Conservation (phyloP, 2,797 vertebrate genomes). For the Podargus strigoides region DNA sequence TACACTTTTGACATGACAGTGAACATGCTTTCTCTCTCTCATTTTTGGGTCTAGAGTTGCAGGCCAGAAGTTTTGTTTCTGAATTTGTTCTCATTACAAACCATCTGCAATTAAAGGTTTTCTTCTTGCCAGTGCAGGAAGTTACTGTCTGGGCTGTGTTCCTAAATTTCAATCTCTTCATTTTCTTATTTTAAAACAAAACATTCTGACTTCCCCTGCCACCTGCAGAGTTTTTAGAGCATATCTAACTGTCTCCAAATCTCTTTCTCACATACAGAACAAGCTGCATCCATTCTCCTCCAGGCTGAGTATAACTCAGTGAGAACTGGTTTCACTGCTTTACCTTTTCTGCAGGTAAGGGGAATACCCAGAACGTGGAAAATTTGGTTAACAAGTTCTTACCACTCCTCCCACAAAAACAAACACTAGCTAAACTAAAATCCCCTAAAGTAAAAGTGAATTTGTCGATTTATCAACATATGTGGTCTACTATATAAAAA, state of each 20-base stretch:
- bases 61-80: background rate
- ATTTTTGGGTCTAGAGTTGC: background rate
- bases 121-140: conserved; percentile 37
- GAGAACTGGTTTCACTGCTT: conserved; percentile 14
- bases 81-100: conserved; percentile 25
- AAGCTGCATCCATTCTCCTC: background rate
- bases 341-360: conserved; percentile 15
- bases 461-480: background rate
- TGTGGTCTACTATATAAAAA: background rate
- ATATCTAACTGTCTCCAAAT: background rate
- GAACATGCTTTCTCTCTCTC: background rate
- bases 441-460: background rate
- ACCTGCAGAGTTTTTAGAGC: conserved; percentile 43
- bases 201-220: conserved; percentile 13
- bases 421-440: background rate
- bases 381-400: background rate
- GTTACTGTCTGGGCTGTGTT: conserved; percentile 4
- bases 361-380: background rate
- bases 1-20: background rate
- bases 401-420: background rate
- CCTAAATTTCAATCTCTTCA: conserved; percentile 45
- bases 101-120: conserved; percentile 47
- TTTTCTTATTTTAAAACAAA: conserved; percentile 58
- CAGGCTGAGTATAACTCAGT: background rate
- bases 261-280: background rate